Evolutionary conservation across 2,888 invertebrate species (phyloP), one percentile per base, ranked within the genome.

Genomic region (Cephonodes hylas): DNA sequence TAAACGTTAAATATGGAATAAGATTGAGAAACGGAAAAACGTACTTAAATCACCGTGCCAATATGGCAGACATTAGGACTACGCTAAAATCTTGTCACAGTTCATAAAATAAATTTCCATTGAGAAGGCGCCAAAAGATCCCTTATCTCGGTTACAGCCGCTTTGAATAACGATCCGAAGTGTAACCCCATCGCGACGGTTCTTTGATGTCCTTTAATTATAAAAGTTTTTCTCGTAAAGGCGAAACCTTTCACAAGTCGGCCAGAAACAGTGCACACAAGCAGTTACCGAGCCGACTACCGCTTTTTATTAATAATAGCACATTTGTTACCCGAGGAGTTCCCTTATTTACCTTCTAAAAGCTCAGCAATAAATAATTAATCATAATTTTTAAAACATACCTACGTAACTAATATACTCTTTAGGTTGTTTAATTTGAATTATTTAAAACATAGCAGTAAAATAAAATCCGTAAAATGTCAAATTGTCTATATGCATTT

Each of bases 151-250:
- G 85, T 85, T 79, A 89, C 85, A 84, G 76, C 78, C 85, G 86
- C 86, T 89, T 88, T 91, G 85, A 89, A 88, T 89, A 89, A 88
- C 86, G 89, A 89, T 85, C 85, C 80, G 75, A 86, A 88, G 89
- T 89, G 89, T 89, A 90, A 90, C 90, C 88, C 88, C 86, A 86
- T 86, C 88, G 85, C 81, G 70, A 80, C 77, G 80, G 79, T 84
- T 83, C 90, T 91, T 91, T 91, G 91, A 91, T 89, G 88, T 89
- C 89, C 83, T 87, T 89, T 90, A 91, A 91, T 91, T 91, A 91
- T 89, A 88, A 90, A 91, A 90, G 84, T 91, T 89, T 88, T 85
- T 86, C 84, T 81, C 84, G 83, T 85, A 84, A 88, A 84, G 80
- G 79, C 80, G 76, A 84, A 53, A 83, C 82, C 84, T 85, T 88